These are phyloP conservation scores for Harpagus bidentatus DNA, from an alignment of 2,113 vertebrate species.

Conservation along the genomic window DNA sequence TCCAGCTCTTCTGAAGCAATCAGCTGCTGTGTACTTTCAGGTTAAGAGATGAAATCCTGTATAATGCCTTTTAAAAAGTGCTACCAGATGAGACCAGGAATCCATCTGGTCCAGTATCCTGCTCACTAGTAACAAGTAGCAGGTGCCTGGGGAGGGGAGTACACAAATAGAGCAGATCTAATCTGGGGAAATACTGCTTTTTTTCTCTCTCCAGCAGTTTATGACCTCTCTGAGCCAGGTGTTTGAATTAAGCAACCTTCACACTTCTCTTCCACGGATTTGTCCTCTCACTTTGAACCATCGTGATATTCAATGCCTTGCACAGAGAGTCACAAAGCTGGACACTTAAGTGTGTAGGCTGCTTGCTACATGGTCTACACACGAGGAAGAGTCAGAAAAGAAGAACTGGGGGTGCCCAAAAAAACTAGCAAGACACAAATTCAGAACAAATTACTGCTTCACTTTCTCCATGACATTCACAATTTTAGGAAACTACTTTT, in stretches of 20 bases:
- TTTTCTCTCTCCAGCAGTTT: not conserved
- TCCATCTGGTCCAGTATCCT: not conserved
- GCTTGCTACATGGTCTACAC: rapidly evolving
- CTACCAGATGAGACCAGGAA: not conserved
- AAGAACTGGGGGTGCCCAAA: not conserved
- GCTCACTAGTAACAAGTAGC: not conserved
- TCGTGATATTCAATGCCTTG: not conserved
- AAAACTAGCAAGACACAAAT: not conserved
- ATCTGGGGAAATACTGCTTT: not conserved
- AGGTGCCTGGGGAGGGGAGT: not conserved
- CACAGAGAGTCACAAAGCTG: not conserved
- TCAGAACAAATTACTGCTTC: not conserved
- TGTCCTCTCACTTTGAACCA: not conserved
- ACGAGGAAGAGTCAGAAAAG: not conserved
- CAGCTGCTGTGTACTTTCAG: not conserved
- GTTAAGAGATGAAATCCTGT: slow-evolving; percentile 3
- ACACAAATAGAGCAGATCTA: not conserved
- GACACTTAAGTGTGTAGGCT: not conserved
- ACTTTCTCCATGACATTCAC: not conserved
- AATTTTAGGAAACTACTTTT: not conserved
- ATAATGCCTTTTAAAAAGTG: slow-evolving; percentile 12
- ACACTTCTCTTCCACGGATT: not conserved
- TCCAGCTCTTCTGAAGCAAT: not conserved
- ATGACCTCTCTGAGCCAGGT: not conserved
- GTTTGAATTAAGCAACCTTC: not conserved